A percentile compares a stretch with the other conserved stretches of the same genome.
Evolutionary conservation across 2,113 vertebrate species (phyloP).

Genomic region (Myiozetetes cayanensis): DNA sequence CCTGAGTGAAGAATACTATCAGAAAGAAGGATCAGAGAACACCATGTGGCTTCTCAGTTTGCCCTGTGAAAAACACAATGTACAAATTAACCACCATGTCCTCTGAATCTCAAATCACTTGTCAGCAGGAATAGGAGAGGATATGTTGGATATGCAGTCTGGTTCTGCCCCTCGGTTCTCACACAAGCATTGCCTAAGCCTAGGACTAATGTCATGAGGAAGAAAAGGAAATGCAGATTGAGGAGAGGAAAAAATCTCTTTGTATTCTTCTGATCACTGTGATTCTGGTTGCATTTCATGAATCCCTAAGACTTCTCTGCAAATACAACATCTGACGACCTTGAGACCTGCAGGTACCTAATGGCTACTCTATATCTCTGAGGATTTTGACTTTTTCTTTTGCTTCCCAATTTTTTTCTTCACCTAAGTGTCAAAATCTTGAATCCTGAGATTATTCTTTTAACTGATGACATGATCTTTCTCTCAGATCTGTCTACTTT

Average conservation of each 20-base stretch:
- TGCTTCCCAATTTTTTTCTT: conserved; percentile 36
- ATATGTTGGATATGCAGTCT: not conserved
- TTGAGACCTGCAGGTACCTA: not conserved
- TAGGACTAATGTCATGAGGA: not conserved
- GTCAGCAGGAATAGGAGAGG: not conserved
- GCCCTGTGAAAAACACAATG: not conserved
- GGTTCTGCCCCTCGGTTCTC: not conserved
- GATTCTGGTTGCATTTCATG: not conserved
- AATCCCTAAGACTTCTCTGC: not conserved
- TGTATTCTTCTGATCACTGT: not conserved
- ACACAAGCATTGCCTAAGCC: not conserved
- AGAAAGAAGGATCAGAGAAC: not conserved
- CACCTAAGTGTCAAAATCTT: not conserved
- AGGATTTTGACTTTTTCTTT: not conserved
- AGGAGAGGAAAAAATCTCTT: not conserved
- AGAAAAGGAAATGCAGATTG: not conserved
- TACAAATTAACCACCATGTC: not conserved
- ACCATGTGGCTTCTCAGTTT: not conserved
- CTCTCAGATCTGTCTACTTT: not conserved
- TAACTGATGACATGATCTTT: not conserved
- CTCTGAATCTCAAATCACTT: not conserved
- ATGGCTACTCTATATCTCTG: not conserved
- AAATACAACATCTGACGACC: not conserved
- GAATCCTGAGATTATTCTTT: not conserved
- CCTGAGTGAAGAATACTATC: not conserved